Evolutionary conservation across 1,140 invertebrate genomes (phyloP).

Genomic region (Drosophila simulans): DNA sequence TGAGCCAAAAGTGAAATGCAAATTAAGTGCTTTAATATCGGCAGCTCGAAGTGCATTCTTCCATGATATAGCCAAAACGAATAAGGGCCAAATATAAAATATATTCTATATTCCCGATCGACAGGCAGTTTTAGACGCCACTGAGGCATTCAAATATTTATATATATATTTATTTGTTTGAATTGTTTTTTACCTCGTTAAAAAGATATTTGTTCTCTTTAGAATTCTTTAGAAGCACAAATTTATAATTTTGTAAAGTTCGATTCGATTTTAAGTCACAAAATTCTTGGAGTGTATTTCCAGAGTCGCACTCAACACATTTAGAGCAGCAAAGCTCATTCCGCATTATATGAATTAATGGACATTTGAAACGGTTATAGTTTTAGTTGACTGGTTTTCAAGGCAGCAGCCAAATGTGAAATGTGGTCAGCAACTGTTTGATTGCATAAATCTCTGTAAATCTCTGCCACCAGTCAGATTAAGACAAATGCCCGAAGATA

Average conservation of each 20-base stretch:
- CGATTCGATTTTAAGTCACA: too few species aligned
- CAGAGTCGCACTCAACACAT: not conserved
- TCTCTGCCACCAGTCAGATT: conserved; percentile 11
- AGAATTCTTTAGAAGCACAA: too few species aligned
- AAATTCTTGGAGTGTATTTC: not conserved
- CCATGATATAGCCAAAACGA: conserved; percentile 23
- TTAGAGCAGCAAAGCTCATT: conserved; percentile 7
- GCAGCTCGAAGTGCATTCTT: conserved; percentile 28
- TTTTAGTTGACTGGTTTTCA: conserved; percentile 10
- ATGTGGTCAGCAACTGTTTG: conserved; percentile 24
- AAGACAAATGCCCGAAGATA: not conserved
- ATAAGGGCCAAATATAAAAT: not conserved
- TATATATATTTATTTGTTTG: not conserved
- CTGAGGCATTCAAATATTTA: not conserved
- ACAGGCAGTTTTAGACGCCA: not conserved
- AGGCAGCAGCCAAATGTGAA: conserved; percentile 33
- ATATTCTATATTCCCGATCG: not conserved
- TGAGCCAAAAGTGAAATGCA: conserved; percentile 42
- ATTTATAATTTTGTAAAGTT: too few species aligned
- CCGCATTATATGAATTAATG: conserved; percentile 8
- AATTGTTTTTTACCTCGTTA: not conserved
- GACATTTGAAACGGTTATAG: conserved; percentile 20
- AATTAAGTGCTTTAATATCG: conserved; percentile 49
- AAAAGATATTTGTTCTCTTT: not conserved
- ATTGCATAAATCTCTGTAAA: conserved; percentile 41